Evolutionary conservation across 2,888 invertebrate species (phyloP), one percentile per base, ranked within the genome.

Genomic region (Trimorus sp.): DNA sequence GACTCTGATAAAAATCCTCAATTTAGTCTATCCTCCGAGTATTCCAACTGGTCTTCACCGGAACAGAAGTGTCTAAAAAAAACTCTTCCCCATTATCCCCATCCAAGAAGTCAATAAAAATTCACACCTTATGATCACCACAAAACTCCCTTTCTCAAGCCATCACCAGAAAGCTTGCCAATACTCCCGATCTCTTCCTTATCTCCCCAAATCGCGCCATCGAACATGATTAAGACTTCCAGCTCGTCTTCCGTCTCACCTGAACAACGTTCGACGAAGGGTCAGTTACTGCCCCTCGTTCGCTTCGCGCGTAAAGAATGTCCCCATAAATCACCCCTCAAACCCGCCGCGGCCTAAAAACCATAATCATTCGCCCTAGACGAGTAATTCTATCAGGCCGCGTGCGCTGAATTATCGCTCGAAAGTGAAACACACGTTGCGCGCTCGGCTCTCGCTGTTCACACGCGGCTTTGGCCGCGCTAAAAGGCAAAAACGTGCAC

Each of bases 341-440:
- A 76, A 69, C 68, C 68, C 62, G 14, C 49, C 37, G 9, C 42
- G 40, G 36, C n/a, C 38, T 58, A 56, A 69, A 77, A 71, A 59
- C 77, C 70, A 59, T 78, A 71, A 78, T 70, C 70, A 78, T 59
- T 78, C 65, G 53, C 56, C 58, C 26, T 65, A 70, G 59, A 63
- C 65, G 65, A 56, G 71, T 66, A 71, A 78, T 71, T 78, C 77
- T 78, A 70, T 70, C 48, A 77, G 49, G 7, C 58, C 26, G 56
- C 12, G 37, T 49, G 38, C 69, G 51, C 42, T 77, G 77, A 77
- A 70, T 69, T 69, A 77, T 77, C 70, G 51, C 77, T 77, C 58
- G 58, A 77, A 77, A 77, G 76, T 76, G 68, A 69, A 77, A 77
- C 51, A 63, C 69, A 62, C 63, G 63, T 63, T 77, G 69, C 45